Conservation (phyloP, 23 tunicate genomes). For the Halocynthia aurantium region DNA sequence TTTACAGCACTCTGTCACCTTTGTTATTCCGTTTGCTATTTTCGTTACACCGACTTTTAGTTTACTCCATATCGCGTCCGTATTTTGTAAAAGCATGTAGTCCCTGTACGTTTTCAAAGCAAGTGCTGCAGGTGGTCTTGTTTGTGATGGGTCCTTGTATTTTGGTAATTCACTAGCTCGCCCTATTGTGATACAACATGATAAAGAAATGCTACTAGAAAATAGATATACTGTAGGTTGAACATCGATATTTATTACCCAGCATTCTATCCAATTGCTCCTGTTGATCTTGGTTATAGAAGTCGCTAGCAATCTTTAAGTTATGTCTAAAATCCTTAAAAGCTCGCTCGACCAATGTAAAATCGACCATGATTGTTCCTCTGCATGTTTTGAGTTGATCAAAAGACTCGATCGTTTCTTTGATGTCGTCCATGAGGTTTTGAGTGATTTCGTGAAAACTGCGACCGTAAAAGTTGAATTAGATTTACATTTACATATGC, state of each 20-base stretch:
- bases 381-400: constrained; percentile 83
- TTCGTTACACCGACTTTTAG: constrained; percentile 52
- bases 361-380: constrained; percentile 50
- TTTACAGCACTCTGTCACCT: constrained; percentile 19
- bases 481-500: not conserved
- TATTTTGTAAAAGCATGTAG: constrained; percentile 78
- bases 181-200: not conserved
- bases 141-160: not conserved
- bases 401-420: constrained; percentile 53
- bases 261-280: constrained; percentile 44
- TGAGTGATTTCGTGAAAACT: constrained; percentile 10
- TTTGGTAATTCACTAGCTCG: not conserved
- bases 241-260: constrained; percentile 17
- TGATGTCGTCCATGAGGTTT: constrained; percentile 40
- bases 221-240: not conserved
- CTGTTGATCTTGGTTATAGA: constrained; percentile 39
- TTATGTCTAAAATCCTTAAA: constrained; percentile 48
- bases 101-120: constrained; percentile 50
- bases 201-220: not conserved
- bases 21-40: constrained; percentile 29
- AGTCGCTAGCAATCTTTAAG: constrained; percentile 28
- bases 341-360: constrained; percentile 42
- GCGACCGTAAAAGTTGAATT: not conserved
- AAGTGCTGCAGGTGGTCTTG: constrained; percentile 17
- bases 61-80: constrained; percentile 71